Conservation (phyloP, 1,140 invertebrate species). For the Bombus ignitus region DNA sequence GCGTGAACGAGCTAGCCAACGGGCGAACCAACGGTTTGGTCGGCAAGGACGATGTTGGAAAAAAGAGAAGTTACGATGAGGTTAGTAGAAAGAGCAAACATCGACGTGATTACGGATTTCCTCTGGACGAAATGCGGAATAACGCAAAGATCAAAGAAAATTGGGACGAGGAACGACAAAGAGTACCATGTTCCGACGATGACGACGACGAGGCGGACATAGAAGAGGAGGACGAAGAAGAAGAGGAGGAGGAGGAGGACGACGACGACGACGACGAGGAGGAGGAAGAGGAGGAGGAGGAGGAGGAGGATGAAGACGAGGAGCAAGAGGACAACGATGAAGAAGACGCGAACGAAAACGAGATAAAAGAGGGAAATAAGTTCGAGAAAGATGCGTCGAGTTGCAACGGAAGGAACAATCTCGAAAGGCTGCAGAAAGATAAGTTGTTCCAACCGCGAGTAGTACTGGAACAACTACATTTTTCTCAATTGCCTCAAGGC, state of each 20-base stretch:
- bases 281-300: slow-evolving; percentile 55
- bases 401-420: slow-evolving; percentile 47
- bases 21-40: slow-evolving; percentile 54
- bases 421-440: slow-evolving; percentile 74
- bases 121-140: slow-evolving; percentile 50
- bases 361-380: slow-evolving; percentile 28
- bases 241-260: slow-evolving; percentile 52
- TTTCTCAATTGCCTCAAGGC: slow-evolving; percentile 61
- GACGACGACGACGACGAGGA: slow-evolving; percentile 41
- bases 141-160: slow-evolving; percentile 50
- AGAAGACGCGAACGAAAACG: slow-evolving; percentile 16
- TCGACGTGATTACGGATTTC: slow-evolving; percentile 57
- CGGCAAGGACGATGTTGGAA: slow-evolving; percentile 29
- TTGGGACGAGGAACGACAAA: slow-evolving; percentile 69
- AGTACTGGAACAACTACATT: slow-evolving; percentile 76
- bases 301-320: slow-evolving; percentile 47
- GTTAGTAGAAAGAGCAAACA: slow-evolving; percentile 51
- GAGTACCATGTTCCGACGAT: slow-evolving; percentile 57
- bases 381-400: slow-evolving; percentile 45
- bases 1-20: slow-evolving; percentile 49
- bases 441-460: slow-evolving; percentile 77
- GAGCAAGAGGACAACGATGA: slow-evolving; percentile 23
- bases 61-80: slow-evolving; percentile 56
- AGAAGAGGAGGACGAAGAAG: slow-evolving; percentile 48
- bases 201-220: slow-evolving; percentile 50